A percentile compares a stretch with the other conserved stretches of the same genome.
Evolutionary conservation across 2,113 vertebrate genomes (phyloP).

Genomic region (Cyprinus carpio): DNA sequence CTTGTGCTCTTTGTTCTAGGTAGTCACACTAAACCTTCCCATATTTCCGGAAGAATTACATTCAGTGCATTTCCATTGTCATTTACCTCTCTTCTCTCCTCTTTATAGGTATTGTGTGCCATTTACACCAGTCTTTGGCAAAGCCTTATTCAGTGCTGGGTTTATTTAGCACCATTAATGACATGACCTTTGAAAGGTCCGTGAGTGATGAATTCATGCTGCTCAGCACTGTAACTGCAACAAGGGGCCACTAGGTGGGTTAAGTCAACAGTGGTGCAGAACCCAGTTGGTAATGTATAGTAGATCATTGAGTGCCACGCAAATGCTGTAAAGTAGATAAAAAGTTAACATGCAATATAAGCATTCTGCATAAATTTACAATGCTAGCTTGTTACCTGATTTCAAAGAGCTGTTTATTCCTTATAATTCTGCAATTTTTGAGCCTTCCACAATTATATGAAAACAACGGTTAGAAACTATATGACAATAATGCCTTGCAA

Average conservation of each 20-base stretch:
- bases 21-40: slow-evolving; percentile 58
- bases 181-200: slow-evolving; percentile 74
- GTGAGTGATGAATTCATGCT: slow-evolving; percentile 53
- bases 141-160: slow-evolving; percentile 64
- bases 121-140: slow-evolving; percentile 50
- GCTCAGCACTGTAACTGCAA: slow-evolving; percentile 66
- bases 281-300: neutral
- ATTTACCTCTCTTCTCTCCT: slow-evolving; percentile 49
- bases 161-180: slow-evolving; percentile 76
- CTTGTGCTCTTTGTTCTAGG: slow-evolving; percentile 72
- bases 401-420: neutral
- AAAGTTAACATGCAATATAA: too few relatives aligned
- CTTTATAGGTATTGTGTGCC: slow-evolving; percentile 49
- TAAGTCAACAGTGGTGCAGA: slow-evolving; percentile 65
- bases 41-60: slow-evolving; percentile 58
- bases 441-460: slow-evolving; percentile 3
- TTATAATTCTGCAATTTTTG: neutral
- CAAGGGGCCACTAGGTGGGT: slow-evolving; percentile 70
- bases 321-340: too few relatives aligned
- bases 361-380: too few relatives aligned
- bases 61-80: slow-evolving; percentile 60
- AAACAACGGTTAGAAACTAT: neutral
- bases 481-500: neutral
- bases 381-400: neutral
- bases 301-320: slow-evolving; percentile 58